Evolutionary conservation across 2,888 invertebrate species (phyloP), one percentile per base, ranked within the genome.

Genomic region (Boloria euphrosyne): DNA sequence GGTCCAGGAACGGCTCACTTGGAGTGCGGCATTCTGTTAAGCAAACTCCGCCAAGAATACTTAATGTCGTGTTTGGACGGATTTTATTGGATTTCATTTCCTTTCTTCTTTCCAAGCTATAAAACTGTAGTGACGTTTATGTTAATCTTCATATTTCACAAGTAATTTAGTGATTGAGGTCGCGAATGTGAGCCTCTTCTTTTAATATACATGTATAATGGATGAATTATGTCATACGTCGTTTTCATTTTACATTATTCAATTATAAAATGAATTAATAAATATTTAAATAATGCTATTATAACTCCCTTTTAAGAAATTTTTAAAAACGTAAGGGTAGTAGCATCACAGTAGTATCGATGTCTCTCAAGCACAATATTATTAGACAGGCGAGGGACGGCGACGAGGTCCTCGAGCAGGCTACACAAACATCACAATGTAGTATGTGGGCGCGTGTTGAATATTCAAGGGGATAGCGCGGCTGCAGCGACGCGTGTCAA

Each of bases 71-170:
- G 62, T 66, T 66, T 62, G 58, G 62, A 43, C 62, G 65, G 53
- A 66, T 66, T 62, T 62, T 66, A 62, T 66, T 66, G 58, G 66
- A 66, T 66, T 66, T 62, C 49, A 66, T 66, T 66, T 62, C 57
- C 66, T 52, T 57, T 62, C 61, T 58, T 62, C 50, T 59, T 47
- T n/a, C 13, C 13, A 59, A 59, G 17, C 47, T 59, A 49, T 31
- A 31, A 58, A 59, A 47, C 49, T 27, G 16, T 47, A 17, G 49
- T 31, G 49, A 47, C 47, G 27, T 59, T 17, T 16, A 47, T 13
- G 38, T 17, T 59, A 14, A n/a, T 16, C 16, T 16, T 22, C 22
- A 2, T 22, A 22, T 22, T 38, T 38, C 10, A 3, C 10, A 38
- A 38, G 10, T 38, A 38, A 38, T 31, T 31, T 31, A 7, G 7